Evolutionary conservation across 64 coral and sea anemone species (phyloP), one percentile per base, ranked within the genome.

Genomic region (Hydrozoanthus tunicans): DNA sequence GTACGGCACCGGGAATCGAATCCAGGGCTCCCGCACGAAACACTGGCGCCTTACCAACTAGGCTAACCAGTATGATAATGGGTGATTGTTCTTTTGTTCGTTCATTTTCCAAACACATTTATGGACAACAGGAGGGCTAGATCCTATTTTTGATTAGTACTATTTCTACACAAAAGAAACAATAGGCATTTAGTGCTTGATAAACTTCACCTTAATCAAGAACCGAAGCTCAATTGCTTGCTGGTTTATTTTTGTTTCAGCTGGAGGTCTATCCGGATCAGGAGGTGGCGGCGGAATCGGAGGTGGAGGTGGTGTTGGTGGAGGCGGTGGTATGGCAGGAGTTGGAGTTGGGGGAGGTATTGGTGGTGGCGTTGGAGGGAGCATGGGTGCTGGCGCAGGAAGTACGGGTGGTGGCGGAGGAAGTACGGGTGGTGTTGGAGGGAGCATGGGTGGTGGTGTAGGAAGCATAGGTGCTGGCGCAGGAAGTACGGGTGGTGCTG

Each of bases 201-300:
- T 15, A 4, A 68, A 68, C 11, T 15, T 17, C 11, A 17, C n/a
- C 12, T 15, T 68, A 17, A 68, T 68, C 0, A 79, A n/a, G 23
- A 79, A 79, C 7, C 5, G 17, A 58, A 79, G 51, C 13, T 1
- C 1, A 9, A 51, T 75, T 51, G 9, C 26, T 51, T 32, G 24
- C 72, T 3, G 9, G 7, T 51, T 11, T 82, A 54, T 58, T 51
- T 58, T 17, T 10, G 53, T 32, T 63, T 23, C 24, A 80, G 77
- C 73, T 67, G 81, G 58, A 54, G 81, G 91, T 4, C 9, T 85
- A n/a, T 14, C 81, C 13, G 91, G 91, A 74, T 74, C 65, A 26
- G 13, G 75, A 55, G 85, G 54, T 60, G 59, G 51, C 7, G 85
- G 6, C 55, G 85, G 79, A 54, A 51, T 62, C 56, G 66, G 27